A percentile compares a stretch with the other conserved stretches of the same genome.
Evolutionary conservation across 2,113 vertebrate genomes (phyloP).

Genomic region (Seriola aureovittata): DNA sequence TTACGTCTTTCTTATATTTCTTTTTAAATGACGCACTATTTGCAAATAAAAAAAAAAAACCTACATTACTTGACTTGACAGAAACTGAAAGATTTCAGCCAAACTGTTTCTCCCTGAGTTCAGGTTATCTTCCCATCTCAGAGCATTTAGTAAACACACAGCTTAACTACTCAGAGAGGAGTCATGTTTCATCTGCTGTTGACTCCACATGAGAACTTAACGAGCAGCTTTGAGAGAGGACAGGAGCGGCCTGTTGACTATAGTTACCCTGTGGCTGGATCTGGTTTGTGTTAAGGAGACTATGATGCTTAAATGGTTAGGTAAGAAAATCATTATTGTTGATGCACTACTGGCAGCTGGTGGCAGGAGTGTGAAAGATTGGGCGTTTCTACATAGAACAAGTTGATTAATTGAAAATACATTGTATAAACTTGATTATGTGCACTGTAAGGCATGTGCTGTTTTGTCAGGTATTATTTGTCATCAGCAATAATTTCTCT

Average conservation of each 20-base stretch:
- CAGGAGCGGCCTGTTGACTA: constrained; percentile 24
- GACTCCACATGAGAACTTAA: constrained; percentile 18
- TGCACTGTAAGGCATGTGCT: not conserved
- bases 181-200: constrained; percentile 44
- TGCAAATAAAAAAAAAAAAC: not conserved
- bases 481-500: no score
- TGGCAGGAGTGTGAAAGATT: constrained; percentile 3
- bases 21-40: not conserved
- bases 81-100: constrained; percentile 10
- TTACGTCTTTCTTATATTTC: not conserved
- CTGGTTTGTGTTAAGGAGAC: constrained; percentile 17
- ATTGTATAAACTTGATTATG: not conserved
- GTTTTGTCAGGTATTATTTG: not conserved
- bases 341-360: not conserved
- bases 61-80: not conserved
- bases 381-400: not conserved
- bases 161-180: constrained; percentile 25
- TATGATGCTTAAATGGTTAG: constrained; percentile 26
- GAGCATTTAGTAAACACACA: constrained; percentile 37
- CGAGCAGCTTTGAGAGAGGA: constrained; percentile 38
- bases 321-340: constrained; percentile 28
- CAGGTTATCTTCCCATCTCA: constrained; percentile 32
- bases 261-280: constrained; percentile 1
- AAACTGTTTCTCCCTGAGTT: not conserved
- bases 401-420: constrained; percentile 1